Evolutionary conservation across 1,140 invertebrate genomes (phyloP).

Genomic region (Zaprionus lachaisei): DNA sequence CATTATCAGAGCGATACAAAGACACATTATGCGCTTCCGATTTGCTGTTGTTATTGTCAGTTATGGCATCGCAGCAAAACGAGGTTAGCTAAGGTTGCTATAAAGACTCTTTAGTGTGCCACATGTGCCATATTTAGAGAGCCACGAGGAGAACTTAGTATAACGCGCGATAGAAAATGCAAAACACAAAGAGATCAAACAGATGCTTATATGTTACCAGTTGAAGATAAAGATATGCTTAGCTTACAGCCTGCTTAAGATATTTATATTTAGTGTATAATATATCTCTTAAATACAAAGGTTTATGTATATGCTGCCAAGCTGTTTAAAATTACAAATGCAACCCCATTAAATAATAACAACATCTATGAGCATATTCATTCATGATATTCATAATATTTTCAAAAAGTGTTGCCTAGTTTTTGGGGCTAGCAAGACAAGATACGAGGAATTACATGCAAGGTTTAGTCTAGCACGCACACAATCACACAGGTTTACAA

Average conservation of each 20-base stretch:
- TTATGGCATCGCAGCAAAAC: conserved; percentile 47
- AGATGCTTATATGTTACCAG: not conserved
- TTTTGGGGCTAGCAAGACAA: not conserved
- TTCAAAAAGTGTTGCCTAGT: not conserved
- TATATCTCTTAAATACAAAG: no score
- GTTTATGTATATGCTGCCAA: not conserved
- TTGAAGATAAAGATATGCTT: not conserved
- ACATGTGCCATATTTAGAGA: conserved; percentile 19
- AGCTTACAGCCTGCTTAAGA: not conserved
- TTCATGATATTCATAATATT: not conserved
- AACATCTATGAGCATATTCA: not conserved
- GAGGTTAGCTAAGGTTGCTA: conserved; percentile 31
- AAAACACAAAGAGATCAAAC: not conserved
- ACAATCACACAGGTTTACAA: not conserved
- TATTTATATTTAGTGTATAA: not conserved
- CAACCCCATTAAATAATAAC: not conserved
- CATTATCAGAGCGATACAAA: conserved; percentile 80
- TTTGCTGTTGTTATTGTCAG: conserved; percentile 51
- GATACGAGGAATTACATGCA: conserved; percentile 26
- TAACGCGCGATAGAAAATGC: not conserved
- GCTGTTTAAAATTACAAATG: not conserved
- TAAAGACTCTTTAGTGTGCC: not conserved
- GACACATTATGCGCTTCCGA: conserved; percentile 79
- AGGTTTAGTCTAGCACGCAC: not conserved
- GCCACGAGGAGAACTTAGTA: not conserved